Evolutionary conservation across 2,113 vertebrate genomes (phyloP), one percentile per base, ranked within the genome.

Genomic region (Plectropomus leopardus): DNA sequence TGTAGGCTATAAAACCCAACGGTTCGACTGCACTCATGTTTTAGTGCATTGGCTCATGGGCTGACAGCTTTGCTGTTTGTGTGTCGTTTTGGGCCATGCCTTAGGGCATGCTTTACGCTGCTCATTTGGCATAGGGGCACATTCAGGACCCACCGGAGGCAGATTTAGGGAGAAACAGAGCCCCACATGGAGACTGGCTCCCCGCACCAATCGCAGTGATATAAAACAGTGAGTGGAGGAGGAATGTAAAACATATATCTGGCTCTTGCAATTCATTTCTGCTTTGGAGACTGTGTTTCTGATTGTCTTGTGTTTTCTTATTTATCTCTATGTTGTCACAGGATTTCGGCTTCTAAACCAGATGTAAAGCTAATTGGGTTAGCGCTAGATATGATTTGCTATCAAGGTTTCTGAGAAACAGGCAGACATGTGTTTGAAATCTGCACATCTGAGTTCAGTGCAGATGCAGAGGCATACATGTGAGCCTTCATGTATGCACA

Each of bases 1-100:
- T 92, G 92, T 92, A 85, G 80, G 85, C 90, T 67, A 93, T 94
- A 94, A 94, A 95, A 91, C 83, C 86, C 61, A 88, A 92, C 82
- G 66, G 88, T 92, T 93, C 36, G 72, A 89, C 82, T 65, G 86
- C 79, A 87, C 81, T 94, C 84, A 86, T 88, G 89, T 93, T 93
- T 93, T 93, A 94, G 92, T 93, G 83, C 78, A 42, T 90, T 87
- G 90, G 92, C 88, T 93, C 90, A 84, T 48, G 61, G 86, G 82
- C 86, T 92, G 89, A 92, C 87, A 91, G 93, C 81, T 92, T 70
- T 82, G 89, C 76, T 92, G 94, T 89, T 90, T 86, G 91, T 88
- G 78, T 86, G 88, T 86, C 77, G 73, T 88, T 91, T 71, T 66
- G 86, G 88, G 79, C 78, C 83, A 50, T 74, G 88, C 85, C 72